Evolutionary conservation across 2,797 vertebrate genomes (phyloP), one percentile per base, ranked within the genome.

Genomic region (Phylloscopus collybita): DNA sequence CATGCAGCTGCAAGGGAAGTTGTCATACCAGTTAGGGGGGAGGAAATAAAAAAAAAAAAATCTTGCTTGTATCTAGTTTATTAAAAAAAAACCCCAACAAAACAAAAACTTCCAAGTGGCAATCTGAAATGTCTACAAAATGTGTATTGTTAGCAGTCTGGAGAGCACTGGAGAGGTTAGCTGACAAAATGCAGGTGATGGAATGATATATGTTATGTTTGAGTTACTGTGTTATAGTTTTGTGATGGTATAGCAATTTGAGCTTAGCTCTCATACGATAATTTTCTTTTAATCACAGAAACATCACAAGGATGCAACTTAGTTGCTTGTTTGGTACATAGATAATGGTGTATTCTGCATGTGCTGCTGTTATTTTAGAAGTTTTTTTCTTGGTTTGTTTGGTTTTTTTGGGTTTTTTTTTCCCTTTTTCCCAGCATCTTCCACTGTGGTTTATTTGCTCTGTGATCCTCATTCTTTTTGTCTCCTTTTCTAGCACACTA

Each of bases 401-500:
- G 42, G 16, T 12, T 56, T 64, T 30, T 13, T 3, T 26, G 34
- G 5, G 4, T 3, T 36, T 36, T 26, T 84, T 88, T 49, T n/a
- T 7, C 9, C 16, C 13, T 11, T 66, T 64, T 34, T 2, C 27
- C 29, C 65, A 71, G 25, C 51, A 51, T 65, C n/a, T 90, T 83
- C 19, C 40, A 16, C n/a, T 21, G 29, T 79, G 45, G 15, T 73
- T 86, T 84, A 71, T 79, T 90, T 85, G 54, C 82, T 80, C 56
- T 75, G 44, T 80, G 82, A 70, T 86, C n/a, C 30, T 80, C 70
- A 64, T 83, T 92, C 26, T 88, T 79, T 73, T 69, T 83, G 49
- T 88, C 79, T 92, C 66, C 60, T 88, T 87, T 78, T 92, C 84
- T 88, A 92, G 90, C 84, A 99, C 76, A 97, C 98, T 79, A 98